A percentile compares a stretch with the other conserved stretches of the same genome.
Evolutionary conservation across 1,140 invertebrate genomes (phyloP).

Genomic region (Meloidogyne hapla): DNA sequence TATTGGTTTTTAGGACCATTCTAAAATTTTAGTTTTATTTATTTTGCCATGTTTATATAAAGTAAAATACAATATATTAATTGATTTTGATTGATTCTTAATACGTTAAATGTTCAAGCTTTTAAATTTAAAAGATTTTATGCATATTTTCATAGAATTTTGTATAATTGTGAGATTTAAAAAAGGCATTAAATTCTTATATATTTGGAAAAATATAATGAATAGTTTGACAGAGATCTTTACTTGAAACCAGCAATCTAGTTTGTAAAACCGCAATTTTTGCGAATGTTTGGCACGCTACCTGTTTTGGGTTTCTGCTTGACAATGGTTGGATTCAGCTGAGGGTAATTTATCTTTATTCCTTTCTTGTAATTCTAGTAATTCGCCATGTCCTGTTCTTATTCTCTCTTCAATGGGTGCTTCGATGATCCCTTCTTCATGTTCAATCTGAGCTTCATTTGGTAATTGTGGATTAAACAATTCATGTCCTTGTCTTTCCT

Average conservation of each 20-base stretch:
- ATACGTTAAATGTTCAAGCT: no score
- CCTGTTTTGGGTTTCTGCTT: background rate
- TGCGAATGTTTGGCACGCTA: background rate
- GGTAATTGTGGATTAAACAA: background rate
- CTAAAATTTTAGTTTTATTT: background rate
- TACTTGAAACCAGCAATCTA: no score
- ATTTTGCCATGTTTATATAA: background rate
- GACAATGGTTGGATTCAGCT: background rate
- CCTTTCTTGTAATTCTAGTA: background rate
- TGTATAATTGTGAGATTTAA: no score
- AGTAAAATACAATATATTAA: no score
- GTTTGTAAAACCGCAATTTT: no score
- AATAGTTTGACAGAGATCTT: no score
- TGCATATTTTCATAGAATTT: no score
- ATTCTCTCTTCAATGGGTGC: background rate
- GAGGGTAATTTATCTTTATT: background rate
- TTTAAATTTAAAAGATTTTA: no score
- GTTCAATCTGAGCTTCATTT: background rate
- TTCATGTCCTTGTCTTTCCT: background rate
- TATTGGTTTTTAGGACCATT: background rate
- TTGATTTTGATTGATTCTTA: no score
- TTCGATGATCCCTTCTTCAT: background rate
- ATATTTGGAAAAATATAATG: no score
- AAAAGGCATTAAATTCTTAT: no score
- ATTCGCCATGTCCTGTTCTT: no score